These are phyloP conservation scores for Gallinago media DNA, from an alignment of 2,113 vertebrate genomes.

Conservation along the genomic window DNA sequence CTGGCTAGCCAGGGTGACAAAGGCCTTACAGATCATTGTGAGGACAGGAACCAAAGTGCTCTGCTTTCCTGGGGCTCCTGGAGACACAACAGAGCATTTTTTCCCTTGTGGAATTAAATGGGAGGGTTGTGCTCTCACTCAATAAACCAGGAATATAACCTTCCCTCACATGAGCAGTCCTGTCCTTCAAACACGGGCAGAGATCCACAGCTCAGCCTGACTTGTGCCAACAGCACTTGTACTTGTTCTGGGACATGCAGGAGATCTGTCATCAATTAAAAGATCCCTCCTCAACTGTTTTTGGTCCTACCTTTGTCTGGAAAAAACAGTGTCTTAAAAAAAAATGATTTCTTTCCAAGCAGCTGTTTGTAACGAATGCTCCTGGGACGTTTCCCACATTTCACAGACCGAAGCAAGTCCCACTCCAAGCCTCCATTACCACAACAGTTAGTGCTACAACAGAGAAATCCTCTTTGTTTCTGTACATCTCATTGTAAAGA, in stretches of 20 bases:
- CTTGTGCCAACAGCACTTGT: neutral
- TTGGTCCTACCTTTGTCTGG: neutral
- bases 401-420: neutral
- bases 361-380: neutral
- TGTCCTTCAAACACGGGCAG: neutral
- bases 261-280: neutral
- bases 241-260: neutral
- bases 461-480: neutral
- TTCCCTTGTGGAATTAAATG: neutral
- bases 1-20: neutral
- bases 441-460: neutral
- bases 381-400: neutral
- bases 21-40: neutral
- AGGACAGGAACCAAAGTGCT: neutral
- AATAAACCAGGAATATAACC: neutral
- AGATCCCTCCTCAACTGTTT: neutral
- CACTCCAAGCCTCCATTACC: neutral
- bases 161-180: neutral
- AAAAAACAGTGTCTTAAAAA: neutral
- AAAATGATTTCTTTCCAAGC: neutral
- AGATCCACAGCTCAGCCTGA: neutral
- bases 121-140: neutral
- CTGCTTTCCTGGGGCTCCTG: neutral
- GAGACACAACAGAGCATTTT: neutral
- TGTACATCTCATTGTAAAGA: neutral